Base-by-base conservation (phyloP, 2,113 vertebrate species). In the Percina caprodes region DNA sequence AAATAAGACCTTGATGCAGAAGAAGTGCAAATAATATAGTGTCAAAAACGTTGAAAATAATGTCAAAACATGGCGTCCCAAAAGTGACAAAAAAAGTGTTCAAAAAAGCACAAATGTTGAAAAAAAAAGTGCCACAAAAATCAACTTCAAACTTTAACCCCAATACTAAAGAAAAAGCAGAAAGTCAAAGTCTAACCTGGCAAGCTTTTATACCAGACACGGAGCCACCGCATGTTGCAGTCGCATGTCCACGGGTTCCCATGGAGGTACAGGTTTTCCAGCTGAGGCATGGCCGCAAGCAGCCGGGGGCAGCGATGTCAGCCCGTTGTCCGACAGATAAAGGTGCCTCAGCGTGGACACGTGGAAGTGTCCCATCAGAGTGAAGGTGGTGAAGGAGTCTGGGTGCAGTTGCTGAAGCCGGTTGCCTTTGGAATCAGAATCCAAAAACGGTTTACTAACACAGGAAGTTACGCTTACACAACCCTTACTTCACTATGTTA, bases 211-310 rank as follows among this genome's bases (percentile, higher is more conserved):
- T 85, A 88, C 98, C 97, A 99, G 8, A 91, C 83, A 59, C 92
- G 91, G 0, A 99, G 42, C 97, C 97, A 96, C 10, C 73, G 88
- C 86, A 99, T 91, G 8, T 61, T 82, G 79, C 98, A 99, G 89
- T 96, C 97, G 23, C 98, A 99, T 21, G 78, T 70, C 98, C 97
- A 99, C 0, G 97, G 97, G 80, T 99, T 99, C 1, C 96, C 97
- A 15, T 99, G 97, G 76, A 99, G 95, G 68, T 94, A 96, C 55
- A 99, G 90, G 69, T 92, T 97, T 80, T 99, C 98, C 80, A 99
- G 92, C 19, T 96, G 92, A 0, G 96, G 95, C 95, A 97, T 94
- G 62, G 56, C 79, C 23, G 60, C 85, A 26, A 98, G 77, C 84
- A 96, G 84, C 3, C 74, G 80, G 0, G 15, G 97, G 95, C 1